phyloP scores from a whole-genome alignment of 2,113 vertebrate species.

The Diphyllodes magnificus region DNA sequence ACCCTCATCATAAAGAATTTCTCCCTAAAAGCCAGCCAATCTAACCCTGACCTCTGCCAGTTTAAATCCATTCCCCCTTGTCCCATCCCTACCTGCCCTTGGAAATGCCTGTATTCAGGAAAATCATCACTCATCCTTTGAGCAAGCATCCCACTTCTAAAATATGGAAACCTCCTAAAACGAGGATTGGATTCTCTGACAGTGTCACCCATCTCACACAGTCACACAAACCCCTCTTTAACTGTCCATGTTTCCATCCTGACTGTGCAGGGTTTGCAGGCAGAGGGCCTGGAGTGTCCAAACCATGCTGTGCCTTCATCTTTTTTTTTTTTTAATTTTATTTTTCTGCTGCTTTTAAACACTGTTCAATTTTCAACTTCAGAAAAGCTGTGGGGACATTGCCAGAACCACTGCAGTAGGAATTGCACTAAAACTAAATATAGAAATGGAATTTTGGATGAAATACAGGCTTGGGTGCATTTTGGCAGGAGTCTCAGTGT shows the following conservation, averaged over 20 bases:
- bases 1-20: neutral
- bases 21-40: neutral
- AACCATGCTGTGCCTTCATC: fast-evolving
- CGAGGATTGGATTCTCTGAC: fast-evolving
- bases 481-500: conserved; percentile 4
- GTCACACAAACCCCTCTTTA: neutral
- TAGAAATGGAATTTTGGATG: conserved; percentile 27
- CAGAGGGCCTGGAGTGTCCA: neutral
- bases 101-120: neutral
- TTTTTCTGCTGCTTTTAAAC: neutral
- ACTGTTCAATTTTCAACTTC: neutral
- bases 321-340: neutral
- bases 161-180: neutral
- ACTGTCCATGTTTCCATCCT: neutral
- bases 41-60: neutral
- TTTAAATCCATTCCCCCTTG: neutral
- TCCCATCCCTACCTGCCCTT: neutral
- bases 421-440: conserved; percentile 15
- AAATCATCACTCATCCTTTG: fast-evolving
- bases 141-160: neutral
- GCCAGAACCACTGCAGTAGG: conserved; percentile 35
- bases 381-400: neutral
- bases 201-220: neutral
- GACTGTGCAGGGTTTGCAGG: neutral
- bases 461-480: conserved; percentile 24